phyloP scores from a whole-genome alignment of 2,797 vertebrate genomes.

The Hapalemur alaotrensis region DNA sequence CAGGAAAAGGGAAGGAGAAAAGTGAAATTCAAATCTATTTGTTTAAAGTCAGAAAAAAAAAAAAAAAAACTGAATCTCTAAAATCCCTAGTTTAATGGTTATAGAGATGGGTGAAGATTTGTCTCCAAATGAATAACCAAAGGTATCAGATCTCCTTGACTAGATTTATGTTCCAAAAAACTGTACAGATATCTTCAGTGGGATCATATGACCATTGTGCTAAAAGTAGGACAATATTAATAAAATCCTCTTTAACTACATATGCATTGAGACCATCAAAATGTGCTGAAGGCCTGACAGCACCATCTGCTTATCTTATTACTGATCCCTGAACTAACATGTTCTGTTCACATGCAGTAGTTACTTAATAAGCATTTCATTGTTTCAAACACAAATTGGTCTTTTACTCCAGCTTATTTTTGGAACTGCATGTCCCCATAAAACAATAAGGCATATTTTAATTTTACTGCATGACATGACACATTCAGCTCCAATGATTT shows the following conservation, averaged over 20 bases:
- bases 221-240: neutral
- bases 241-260: neutral
- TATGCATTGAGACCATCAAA: neutral
- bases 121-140: neutral
- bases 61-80: neutral
- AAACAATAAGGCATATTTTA: conserved; percentile 35
- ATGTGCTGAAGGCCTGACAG: neutral
- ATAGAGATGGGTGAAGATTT: neutral
- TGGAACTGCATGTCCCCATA: neutral
- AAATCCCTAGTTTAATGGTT: neutral
- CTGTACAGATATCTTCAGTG: neutral
- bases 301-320: neutral
- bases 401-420: neutral
- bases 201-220: neutral
- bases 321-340: neutral
- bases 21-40: neutral
- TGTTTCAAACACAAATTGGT: neutral
- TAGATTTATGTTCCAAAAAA: neutral
- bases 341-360: neutral
- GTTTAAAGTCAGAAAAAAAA: neutral
- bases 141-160: neutral
- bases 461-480: conserved; percentile 26
- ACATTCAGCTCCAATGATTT: conserved; percentile 37
- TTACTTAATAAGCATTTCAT: conserved; percentile 1
- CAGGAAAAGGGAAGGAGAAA: neutral